Evolutionary conservation across 2,888 invertebrate species (phyloP), one percentile per base, ranked within the genome.

Genomic region (Rhabditoides inermis): DNA sequence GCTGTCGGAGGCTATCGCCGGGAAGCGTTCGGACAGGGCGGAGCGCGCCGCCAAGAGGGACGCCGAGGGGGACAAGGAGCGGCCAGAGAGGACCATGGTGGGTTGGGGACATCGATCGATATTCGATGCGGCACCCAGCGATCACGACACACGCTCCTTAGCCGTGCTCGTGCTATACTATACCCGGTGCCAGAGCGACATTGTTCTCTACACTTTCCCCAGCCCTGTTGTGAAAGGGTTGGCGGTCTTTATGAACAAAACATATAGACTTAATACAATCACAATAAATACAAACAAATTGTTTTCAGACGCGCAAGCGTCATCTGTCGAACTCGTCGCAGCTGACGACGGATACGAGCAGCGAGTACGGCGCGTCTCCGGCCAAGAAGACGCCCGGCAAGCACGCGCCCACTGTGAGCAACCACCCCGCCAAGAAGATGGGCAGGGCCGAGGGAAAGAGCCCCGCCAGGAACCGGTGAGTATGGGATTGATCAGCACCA

Each of bases 301-400:
- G 6, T 25, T 44, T 25, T 2, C 10, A n/a, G 10, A 25, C 54
- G 28, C 64, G 69, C 41, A 69, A 69, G 42, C 63, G 69, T 37
- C 65, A 64, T 32, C 61, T 69, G 2, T 66, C 66, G 18, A 65
- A 51, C 36, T 53, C 65, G 1, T 69, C 68, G 6, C n/a, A n/a
- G n/a, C n/a, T n/a, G n/a, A n/a, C n/a, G n/a, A n/a, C n/a, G n/a
- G n/a, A n/a, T n/a, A 62, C 63, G 3, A 49, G 65, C 48, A 51
- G 58, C 28, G 55, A 57, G 6, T 58, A 55, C 25, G 55, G 37
- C 6, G 32, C 46, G 36, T 64, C 63, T 7, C 63, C 63, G 20
- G 39, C 45, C 37, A 42, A 41, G 37, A 37, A 50, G 28, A 39
- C 42, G 23, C 22, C n/a, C n/a, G n/a, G n/a, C n/a, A n/a, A n/a